Conservation (phyloP, 2,888 invertebrate genomes). For the Sericinus montela region DNA sequence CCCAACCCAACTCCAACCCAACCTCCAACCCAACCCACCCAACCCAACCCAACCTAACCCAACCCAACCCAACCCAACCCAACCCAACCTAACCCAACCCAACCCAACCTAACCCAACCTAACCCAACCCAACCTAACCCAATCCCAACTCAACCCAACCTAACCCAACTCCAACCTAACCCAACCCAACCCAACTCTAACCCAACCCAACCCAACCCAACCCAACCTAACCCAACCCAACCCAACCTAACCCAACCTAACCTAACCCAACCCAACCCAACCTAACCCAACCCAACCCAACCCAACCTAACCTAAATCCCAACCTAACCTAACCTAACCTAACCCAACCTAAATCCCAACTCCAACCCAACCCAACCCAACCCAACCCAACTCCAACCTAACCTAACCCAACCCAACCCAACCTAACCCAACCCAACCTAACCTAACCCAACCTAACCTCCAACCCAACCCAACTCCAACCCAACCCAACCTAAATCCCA, state of each 20-base stretch:
- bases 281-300: neutral
- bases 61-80: slow-evolving; percentile 13
- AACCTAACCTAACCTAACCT: no score
- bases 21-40: slow-evolving; percentile 15
- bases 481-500: no score
- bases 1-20: slow-evolving; percentile 14
- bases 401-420: no score
- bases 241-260: slow-evolving; percentile 15
- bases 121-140: slow-evolving; percentile 6
- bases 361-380: no score
- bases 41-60: slow-evolving; percentile 16
- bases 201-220: neutral
- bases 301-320: no score
- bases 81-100: slow-evolving; percentile 13
- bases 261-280: slow-evolving; percentile 5
- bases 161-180: neutral
- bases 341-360: no score
- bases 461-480: no score
- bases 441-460: no score
- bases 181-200: neutral
- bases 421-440: no score
- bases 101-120: slow-evolving; percentile 17
- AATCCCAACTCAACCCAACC: neutral
- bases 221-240: neutral
- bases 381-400: no score